Percentiles rank a stretch among this genome's conserved stretches.
phyloP scores from a whole-genome alignment of 2,797 vertebrate species.

The Philypnodon macrostomus region DNA sequence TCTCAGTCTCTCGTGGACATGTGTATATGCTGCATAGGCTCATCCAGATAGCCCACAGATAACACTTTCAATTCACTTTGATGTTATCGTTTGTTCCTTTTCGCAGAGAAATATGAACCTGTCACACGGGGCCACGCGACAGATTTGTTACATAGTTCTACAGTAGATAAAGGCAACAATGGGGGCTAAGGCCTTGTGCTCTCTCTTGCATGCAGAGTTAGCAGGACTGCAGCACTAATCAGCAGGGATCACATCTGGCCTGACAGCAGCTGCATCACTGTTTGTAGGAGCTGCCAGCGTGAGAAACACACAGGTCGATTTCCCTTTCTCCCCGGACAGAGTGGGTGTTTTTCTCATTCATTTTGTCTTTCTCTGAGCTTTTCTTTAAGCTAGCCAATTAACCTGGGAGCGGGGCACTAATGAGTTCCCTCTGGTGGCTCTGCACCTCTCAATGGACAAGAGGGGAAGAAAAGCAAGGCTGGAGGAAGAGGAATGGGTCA shows the following conservation, averaged over 20 bases:
- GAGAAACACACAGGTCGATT: slow-evolving; percentile 77
- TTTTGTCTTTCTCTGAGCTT: slow-evolving; percentile 68
- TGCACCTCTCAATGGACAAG: slow-evolving; percentile 78
- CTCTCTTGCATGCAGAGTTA: slow-evolving; percentile 51
- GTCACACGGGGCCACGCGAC: slow-evolving; percentile 58
- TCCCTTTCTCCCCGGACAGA: slow-evolving; percentile 69
- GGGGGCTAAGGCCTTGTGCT: slow-evolving; percentile 55
- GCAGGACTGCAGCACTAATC: slow-evolving; percentile 61
- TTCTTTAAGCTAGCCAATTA: slow-evolving; percentile 85
- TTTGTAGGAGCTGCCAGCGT: slow-evolving; percentile 71
- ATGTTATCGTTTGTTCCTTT: slow-evolving; percentile 66
- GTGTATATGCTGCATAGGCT: slow-evolving; percentile 45
- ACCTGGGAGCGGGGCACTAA: slow-evolving; percentile 86
- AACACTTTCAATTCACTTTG: slow-evolving; percentile 65
- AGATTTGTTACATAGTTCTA: slow-evolving; percentile 71
- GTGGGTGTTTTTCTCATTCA: slow-evolving; percentile 74
- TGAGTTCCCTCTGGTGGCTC: slow-evolving; percentile 89
- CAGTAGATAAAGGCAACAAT: slow-evolving; percentile 69
- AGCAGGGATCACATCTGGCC: slow-evolving; percentile 69
- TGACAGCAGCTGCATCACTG: slow-evolving; percentile 77
- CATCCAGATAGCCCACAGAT: slow-evolving; percentile 61
- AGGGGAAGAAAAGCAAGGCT: slow-evolving; percentile 50
- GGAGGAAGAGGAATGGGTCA: slow-evolving; percentile 55
- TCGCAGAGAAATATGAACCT: slow-evolving; percentile 72
- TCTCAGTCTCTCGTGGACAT: slow-evolving; percentile 24